Conservation (phyloP, 2,113 vertebrate species). For the Boulengeromyrus knoepffleri region DNA sequence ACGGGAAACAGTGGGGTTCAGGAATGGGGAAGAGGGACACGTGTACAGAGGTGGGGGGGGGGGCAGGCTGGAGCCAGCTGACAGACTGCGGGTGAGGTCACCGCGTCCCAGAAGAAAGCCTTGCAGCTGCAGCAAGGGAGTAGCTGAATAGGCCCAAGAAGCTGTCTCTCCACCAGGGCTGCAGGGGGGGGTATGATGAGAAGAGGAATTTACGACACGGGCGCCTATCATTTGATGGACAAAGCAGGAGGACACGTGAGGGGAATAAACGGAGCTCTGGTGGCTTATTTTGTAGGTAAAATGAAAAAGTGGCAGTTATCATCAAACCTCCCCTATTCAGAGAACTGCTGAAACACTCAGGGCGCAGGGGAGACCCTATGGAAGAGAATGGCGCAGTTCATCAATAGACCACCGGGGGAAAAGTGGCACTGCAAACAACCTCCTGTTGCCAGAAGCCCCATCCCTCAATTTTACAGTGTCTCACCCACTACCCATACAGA, state of each 20-base stretch:
- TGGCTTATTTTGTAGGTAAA: not conserved
- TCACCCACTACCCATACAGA: not conserved
- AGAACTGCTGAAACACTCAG: not conserved
- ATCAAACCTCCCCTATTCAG: not conserved
- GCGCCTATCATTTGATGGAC: not conserved
- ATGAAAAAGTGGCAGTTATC: not conserved
- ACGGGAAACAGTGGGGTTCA: not conserved
- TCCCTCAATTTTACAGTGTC: not conserved
- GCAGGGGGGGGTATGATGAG: slow-evolving; percentile 32
- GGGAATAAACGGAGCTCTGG: not conserved
- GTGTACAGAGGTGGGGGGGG: slow-evolving; percentile 23
- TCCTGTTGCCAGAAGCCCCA: not conserved
- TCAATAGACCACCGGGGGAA: not conserved
- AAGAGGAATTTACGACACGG: not conserved
- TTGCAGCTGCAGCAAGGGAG: slow-evolving; percentile 49
- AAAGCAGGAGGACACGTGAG: not conserved
- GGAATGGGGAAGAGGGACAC: not conserved
- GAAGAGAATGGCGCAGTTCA: not conserved
- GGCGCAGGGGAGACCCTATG: not conserved
- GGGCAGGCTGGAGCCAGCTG: slow-evolving; percentile 36
- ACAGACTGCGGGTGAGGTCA: slow-evolving; percentile 54
- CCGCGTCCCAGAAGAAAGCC: slow-evolving; percentile 47
- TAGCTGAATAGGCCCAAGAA: slow-evolving; percentile 28
- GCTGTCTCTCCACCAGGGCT: slow-evolving; percentile 31
- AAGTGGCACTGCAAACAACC: not conserved